Base-by-base conservation (phyloP, 2,797 vertebrate genomes). In the Spatula clypeata region DNA sequence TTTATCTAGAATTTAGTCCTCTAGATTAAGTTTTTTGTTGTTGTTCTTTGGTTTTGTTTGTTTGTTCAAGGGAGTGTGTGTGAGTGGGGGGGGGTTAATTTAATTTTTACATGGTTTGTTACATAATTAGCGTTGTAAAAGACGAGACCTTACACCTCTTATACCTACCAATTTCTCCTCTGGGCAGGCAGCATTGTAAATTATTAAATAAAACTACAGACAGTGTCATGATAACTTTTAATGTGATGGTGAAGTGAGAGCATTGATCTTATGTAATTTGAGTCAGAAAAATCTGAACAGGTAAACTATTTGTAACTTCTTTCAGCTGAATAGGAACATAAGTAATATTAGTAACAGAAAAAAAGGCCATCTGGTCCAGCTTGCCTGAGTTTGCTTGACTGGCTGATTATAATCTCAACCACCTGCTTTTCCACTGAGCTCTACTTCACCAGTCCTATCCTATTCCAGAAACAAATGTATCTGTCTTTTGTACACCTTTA, bases 291-390 rank as follows among this genome's bases (percentile, higher is more conserved):
- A 91, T 76, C 81, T 92, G 89, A 95, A 77, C 95, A 96, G 90
- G 93, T 97, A 97, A 96, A 96, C 93, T 96, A 58, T 90, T 90
- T 96, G 82, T 96, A 97, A 97, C 91, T 95, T 96, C 95, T 94
- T 94, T 79, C 93, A 97, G 94, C 89, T 96, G 95, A 96, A 84
- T 86, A 79, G 61, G 82, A 96, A 93, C 86, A 81, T 93, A 94
- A 96, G 93, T 84, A 96, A 97, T 95, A 96, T 85, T 96, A 88
- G 81, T 94, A 94, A 95, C 94, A 97, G 90, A 88, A 75, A 93
- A 96, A 96, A 81, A 79, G 64, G 36, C 91, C 94, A 97, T 91
- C 95, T 97, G 95, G 93, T 86, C 61, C 88, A 90, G 72, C 69
- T 95, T 96, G 84, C 67, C 57, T 75, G 82, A 58, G 80, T 82